Evolutionary conservation across 1,140 invertebrate species (phyloP).

Genomic region (Yoshiicerus persimilis): DNA sequence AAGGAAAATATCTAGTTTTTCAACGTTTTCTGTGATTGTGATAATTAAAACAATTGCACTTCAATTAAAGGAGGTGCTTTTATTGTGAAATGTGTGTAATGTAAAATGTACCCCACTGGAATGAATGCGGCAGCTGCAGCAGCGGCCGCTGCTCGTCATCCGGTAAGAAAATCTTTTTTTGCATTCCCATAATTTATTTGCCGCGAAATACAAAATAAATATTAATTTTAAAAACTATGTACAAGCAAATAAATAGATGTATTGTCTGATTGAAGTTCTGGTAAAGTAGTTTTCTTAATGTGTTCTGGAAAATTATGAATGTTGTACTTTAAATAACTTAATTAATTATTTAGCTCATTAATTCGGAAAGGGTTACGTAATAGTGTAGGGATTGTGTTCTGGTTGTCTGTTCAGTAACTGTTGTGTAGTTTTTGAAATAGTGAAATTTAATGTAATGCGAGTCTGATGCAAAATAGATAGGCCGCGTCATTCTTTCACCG

Average conservation of each 20-base stretch:
- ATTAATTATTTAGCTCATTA: neutral
- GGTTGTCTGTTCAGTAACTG: neutral
- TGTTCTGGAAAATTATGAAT: no score
- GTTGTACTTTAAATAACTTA: no score
- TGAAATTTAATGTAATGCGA: neutral
- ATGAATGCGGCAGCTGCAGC: conserved; percentile 51
- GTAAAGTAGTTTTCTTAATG: no score
- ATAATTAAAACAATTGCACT: conserved; percentile 16
- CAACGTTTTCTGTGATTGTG: neutral
- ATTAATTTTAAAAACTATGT: no score
- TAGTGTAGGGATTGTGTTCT: no score
- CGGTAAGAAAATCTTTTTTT: conserved; percentile 42
- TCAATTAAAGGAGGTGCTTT: conserved; percentile 20
- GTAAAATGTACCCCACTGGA: conserved; percentile 51
- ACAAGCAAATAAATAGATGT: no score
- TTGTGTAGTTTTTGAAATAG: neutral
- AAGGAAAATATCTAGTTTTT: neutral
- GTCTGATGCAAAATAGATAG: neutral
- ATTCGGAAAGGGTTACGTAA: neutral
- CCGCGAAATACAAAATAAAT: no score
- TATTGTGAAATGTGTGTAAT: conserved; percentile 38
- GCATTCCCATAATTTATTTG: no score
- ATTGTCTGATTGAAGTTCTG: no score
- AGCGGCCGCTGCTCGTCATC: conserved; percentile 51
- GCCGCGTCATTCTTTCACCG: neutral